A percentile compares a stretch with the other conserved stretches of the same genome.
Evolutionary conservation across 2,888 invertebrate species (phyloP).

Genomic region (Exephanes ischioxanthus): DNA sequence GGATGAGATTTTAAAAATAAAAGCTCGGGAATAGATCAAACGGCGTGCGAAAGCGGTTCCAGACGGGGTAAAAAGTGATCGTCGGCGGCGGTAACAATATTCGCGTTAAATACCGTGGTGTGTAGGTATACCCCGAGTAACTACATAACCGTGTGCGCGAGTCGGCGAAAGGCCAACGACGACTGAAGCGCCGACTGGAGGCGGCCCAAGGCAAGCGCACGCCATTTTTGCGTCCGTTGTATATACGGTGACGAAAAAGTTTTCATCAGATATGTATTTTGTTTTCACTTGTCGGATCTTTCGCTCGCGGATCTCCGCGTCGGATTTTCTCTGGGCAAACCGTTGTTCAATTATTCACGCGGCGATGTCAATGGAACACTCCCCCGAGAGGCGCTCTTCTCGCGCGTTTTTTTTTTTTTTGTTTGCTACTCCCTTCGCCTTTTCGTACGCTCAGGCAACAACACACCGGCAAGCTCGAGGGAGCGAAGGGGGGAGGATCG

Average conservation of each 20-base stretch:
- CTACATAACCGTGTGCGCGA: slow-evolving; percentile 56
- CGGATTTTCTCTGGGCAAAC: neutral
- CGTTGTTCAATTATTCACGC: slow-evolving; percentile 66
- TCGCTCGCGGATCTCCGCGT: slow-evolving; percentile 20
- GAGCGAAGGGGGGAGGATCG: neutral
- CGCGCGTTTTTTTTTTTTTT: slow-evolving; percentile 18
- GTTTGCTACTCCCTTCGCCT: neutral
- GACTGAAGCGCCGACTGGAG: slow-evolving; percentile 75
- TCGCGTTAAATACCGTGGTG: slow-evolving; percentile 51
- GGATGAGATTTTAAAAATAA: neutral
- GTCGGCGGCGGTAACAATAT: slow-evolving; percentile 65
- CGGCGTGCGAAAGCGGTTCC: slow-evolving; percentile 70
- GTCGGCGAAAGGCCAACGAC: slow-evolving; percentile 73
- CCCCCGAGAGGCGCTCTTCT: slow-evolving; percentile 47
- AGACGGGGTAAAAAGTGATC: slow-evolving; percentile 64
- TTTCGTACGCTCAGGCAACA: neutral
- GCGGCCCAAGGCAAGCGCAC: slow-evolving; percentile 47
- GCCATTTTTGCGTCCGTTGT: slow-evolving; percentile 47
- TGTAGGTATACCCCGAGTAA: slow-evolving; percentile 42
- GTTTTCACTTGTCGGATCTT: neutral
- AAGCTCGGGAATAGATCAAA: slow-evolving; percentile 61
- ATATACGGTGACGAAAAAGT: slow-evolving; percentile 29
- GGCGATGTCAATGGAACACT: slow-evolving; percentile 56
- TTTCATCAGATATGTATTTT: slow-evolving; percentile 20
- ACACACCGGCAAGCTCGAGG: neutral